Conservation (phyloP, 2,113 vertebrate genomes). For the Anseranas semipalmata region DNA sequence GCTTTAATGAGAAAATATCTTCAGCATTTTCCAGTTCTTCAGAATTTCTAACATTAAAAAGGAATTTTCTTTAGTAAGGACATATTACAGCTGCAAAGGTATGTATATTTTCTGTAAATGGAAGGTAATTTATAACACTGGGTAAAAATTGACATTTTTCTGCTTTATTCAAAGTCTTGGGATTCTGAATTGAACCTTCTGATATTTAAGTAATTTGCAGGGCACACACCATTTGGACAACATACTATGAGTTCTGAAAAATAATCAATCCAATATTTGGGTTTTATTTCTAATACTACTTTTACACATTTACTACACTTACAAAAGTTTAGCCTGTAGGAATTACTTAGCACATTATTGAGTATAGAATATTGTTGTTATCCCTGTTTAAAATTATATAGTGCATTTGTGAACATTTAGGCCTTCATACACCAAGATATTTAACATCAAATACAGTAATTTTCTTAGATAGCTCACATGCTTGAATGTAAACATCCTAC, state of each 20-base stretch:
- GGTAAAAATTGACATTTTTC: not conserved
- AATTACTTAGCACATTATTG: conserved; percentile 12
- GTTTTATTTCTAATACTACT: not conserved
- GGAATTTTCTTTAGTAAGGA: not conserved
- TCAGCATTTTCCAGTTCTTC: not conserved
- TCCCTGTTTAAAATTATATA: not conserved
- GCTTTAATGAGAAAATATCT: not conserved
- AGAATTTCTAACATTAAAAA: not conserved
- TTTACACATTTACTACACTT: too few species aligned
- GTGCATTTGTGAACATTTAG: not conserved
- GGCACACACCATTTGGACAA: not conserved
- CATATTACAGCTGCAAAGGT: not conserved
- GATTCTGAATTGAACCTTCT: not conserved
- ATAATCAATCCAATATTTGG: not conserved
- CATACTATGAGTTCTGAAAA: not conserved
- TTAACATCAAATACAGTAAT: not conserved
- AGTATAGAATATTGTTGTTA: not conserved
- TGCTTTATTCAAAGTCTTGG: not conserved
- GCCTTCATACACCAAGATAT: not conserved
- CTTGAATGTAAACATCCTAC: not conserved
- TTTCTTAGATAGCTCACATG: not conserved
- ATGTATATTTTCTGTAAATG: not conserved
- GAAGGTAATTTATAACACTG: not conserved
- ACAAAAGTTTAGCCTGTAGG: not conserved
- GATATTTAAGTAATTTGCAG: conserved; percentile 22